Base-by-base conservation (phyloP, 2,113 vertebrate genomes). In the Rhabdornis inornatus region DNA sequence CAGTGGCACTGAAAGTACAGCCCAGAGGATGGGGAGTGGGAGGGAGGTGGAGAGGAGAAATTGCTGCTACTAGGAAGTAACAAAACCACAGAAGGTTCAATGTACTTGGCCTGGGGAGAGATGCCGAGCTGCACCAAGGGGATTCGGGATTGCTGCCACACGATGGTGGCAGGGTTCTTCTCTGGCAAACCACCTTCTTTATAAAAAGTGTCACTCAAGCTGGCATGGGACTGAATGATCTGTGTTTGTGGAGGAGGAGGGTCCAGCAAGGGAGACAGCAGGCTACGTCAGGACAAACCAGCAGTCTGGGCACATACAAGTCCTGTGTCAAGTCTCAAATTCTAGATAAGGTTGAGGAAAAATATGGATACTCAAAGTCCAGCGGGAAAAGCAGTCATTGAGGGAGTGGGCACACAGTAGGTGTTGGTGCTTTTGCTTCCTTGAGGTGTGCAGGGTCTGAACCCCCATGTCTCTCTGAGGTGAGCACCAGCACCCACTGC, bases 381-480 rank as follows among this genome's bases (percentile, higher is more conserved):
- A 42, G n/a, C 28, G n/a, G 23, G 42, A 66, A 85, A 19, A 50
- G 19, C 30, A 57, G 47, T 47, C 28, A 12, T 2, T 8, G 13
- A 39, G n/a, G 37, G 21, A 17, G 16, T 2, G 2, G 27, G 12
- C 0, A 1, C 4, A 5, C 17, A 71, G 59, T 1, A 0, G 22
- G 10, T 1, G 3, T 8, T 19, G 40, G 9, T 60, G 4, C 61
- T 68, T 87, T 68, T 70, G 22, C n/a, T 72, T 52, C 21, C 16
- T 47, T 1, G 9, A 31, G 33, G 6, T 1, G 0, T 6, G 6
- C 2, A 1, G 9, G 21, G 12, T 15, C 69, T 17, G 7, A 17
- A 24, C 45, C 24, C 8, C 25, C 39, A 22, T 45, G 40, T 76
- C 35, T 3, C 0, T 3, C 22, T 3, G 1, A 25, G 10, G 13